Conservation (phyloP, 2,113 vertebrate species). For the Urocolius indicus region DNA sequence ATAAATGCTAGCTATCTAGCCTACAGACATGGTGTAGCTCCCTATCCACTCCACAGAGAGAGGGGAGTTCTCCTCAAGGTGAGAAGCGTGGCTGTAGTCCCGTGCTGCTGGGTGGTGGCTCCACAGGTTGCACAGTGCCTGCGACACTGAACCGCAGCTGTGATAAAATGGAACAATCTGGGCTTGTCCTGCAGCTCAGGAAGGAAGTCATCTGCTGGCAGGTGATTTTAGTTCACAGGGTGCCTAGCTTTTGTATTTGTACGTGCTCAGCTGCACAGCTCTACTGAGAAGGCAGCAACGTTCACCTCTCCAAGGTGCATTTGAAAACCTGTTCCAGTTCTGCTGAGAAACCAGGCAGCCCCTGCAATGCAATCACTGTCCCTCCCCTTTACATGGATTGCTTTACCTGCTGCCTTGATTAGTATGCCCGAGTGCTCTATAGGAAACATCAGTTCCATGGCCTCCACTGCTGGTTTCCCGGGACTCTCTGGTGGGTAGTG, state of each 20-base stretch:
- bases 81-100: not conserved
- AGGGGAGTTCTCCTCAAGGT: not conserved
- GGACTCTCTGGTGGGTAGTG: not conserved
- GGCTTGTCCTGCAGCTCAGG: not conserved
- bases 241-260: not conserved
- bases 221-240: not conserved
- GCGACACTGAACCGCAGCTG: not conserved
- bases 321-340: not conserved
- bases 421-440: not conserved
- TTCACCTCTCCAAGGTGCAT: not conserved
- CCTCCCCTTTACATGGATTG: conserved; percentile 25
- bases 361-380: not conserved
- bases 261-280: not conserved
- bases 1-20: not conserved
- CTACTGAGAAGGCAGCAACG: not conserved
- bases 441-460: not conserved
- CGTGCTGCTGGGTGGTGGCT: not conserved
- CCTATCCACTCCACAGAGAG: fast-evolving
- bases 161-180: not conserved
- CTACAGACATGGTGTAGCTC: not conserved
- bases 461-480: not conserved
- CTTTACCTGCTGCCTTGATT: conserved; percentile 25
- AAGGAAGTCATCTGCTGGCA: not conserved
- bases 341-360: not conserved
- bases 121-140: not conserved